phyloP scores from a whole-genome alignment of 2,113 vertebrate genomes.

The Myodes glareolus region DNA sequence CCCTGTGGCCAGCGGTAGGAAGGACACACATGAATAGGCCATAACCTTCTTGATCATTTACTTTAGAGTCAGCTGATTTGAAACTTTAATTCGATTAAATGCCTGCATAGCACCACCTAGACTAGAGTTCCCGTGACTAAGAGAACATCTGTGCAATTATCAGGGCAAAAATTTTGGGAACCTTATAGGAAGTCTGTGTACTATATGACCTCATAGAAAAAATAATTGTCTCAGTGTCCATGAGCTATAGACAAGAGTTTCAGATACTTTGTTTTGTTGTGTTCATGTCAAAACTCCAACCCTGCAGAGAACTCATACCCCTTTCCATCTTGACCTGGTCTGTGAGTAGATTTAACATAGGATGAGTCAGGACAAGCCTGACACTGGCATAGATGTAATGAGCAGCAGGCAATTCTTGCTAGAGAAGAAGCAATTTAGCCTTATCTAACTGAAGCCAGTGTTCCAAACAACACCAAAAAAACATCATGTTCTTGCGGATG shows the following conservation, averaged over 20 bases:
- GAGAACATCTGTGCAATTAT: background rate
- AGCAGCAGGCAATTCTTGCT: background rate
- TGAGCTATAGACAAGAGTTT: background rate
- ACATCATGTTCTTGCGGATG: conserved; percentile 7
- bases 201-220: background rate
- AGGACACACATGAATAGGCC: background rate
- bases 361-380: background rate
- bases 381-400: background rate
- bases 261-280: background rate
- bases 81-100: too few species aligned
- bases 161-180: background rate
- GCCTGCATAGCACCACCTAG: background rate
- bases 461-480: background rate
- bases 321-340: conserved; percentile 13
- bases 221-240: background rate
- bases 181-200: background rate
- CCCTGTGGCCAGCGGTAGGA: background rate
- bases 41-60: background rate
- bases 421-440: background rate
- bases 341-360: background rate
- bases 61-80: too few species aligned
- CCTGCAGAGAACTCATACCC: background rate
- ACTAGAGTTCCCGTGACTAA: background rate
- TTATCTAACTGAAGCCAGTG: background rate
- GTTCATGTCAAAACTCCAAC: background rate